Percentiles rank a stretch among this genome's conserved stretches.
Evolutionary conservation across 2,888 invertebrate genomes (phyloP).

Genomic region (Diaphora mendica): DNA sequence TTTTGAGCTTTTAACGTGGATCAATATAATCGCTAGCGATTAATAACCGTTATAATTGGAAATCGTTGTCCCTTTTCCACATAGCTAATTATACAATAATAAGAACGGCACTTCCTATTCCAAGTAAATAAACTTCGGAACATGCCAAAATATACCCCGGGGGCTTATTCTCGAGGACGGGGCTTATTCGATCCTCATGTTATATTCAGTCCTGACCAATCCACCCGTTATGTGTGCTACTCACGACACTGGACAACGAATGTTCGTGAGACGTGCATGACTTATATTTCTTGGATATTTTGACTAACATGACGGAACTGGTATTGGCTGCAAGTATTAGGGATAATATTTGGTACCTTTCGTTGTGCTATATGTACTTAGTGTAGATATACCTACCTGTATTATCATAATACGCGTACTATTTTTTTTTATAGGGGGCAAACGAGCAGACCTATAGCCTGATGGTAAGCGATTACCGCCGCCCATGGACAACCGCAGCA

Average conservation of each 20-base stretch:
- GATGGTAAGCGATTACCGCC: too few species aligned
- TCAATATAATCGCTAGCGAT: too few species aligned
- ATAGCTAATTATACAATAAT: constrained; percentile 11
- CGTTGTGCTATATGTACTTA: neutral
- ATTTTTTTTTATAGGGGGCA: too few species aligned
- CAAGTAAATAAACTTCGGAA: constrained; percentile 17
- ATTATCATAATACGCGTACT: too few species aligned
- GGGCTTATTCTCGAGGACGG: constrained; percentile 25
- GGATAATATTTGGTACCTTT: neutral
- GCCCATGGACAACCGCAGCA: too few species aligned
- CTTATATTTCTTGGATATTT: constrained; percentile 19
- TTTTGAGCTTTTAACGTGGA: too few species aligned
- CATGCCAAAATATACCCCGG: constrained; percentile 19
- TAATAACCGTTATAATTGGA: too few species aligned
- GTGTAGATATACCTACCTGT: neutral
- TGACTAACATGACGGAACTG: constrained; percentile 2
- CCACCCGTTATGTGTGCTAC: constrained; percentile 35
- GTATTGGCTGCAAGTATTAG: neutral
- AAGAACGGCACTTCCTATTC: constrained; percentile 4
- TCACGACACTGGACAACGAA: constrained; percentile 34
- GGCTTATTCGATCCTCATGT: constrained; percentile 34
- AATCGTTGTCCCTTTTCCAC: too few species aligned
- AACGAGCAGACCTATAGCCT: too few species aligned
- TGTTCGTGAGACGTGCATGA: constrained; percentile 28
- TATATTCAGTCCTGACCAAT: constrained; percentile 42